A percentile compares a stretch with the other conserved stretches of the same genome.
phyloP scores from a whole-genome alignment of 1,140 invertebrate species.

The Aporrectodea caliginosa region DNA sequence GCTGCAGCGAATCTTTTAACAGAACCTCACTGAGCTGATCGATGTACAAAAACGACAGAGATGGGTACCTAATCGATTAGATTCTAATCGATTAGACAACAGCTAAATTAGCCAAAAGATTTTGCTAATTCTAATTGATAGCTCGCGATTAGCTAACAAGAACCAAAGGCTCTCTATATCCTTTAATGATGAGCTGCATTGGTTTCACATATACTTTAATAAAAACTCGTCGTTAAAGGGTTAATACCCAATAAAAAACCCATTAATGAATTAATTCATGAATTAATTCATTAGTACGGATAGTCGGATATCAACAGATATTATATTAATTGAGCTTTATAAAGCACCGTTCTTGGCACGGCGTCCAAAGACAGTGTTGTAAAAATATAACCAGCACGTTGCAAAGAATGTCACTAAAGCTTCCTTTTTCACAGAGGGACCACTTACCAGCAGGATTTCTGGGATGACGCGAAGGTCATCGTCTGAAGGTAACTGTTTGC shows the following conservation, averaged over 20 bases:
- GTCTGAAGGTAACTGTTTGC: neutral
- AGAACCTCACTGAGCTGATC: slow-evolving; percentile 8
- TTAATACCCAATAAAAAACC: neutral
- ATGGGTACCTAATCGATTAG: too few relatives aligned
- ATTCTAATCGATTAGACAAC: too few relatives aligned
- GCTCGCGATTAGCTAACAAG: neutral
- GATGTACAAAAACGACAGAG: neutral
- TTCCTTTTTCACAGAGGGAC: neutral
- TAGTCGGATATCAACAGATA: neutral
- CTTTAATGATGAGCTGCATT: neutral
- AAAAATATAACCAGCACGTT: neutral
- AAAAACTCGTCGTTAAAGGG: neutral
- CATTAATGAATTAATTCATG: neutral
- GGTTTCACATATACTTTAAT: neutral
- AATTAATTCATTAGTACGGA: neutral
- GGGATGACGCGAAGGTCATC: neutral
- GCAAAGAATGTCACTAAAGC: neutral
- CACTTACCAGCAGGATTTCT: neutral
- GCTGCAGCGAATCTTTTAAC: neutral
- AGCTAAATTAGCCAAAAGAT: neutral
- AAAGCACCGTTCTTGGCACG: neutral
- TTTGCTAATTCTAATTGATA: neutral
- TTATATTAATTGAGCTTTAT: neutral
- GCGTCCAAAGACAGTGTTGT: neutral
- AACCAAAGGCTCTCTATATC: neutral